These are phyloP conservation scores for Brachyptera putata DNA, from an alignment of 2,888 invertebrate species.

Conservation along the genomic window DNA sequence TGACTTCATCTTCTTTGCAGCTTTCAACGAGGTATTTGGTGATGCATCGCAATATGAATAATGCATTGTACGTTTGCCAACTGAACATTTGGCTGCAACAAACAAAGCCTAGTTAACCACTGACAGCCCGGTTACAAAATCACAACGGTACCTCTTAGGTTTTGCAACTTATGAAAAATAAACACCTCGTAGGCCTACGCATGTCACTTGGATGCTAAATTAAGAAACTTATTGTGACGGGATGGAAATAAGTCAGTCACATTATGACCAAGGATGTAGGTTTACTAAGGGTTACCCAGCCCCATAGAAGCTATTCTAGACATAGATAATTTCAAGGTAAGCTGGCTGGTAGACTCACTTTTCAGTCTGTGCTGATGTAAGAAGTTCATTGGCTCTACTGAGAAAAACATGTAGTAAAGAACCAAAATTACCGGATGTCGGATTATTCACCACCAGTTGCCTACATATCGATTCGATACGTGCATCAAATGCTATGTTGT, in stretches of 20 bases:
- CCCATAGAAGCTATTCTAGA: too few species aligned
- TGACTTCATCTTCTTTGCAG: conserved; percentile 81
- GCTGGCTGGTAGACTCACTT: too few species aligned
- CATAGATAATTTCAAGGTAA: too few species aligned
- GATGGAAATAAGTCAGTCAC: too few species aligned
- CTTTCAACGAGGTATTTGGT: conserved; percentile 88
- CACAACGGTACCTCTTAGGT: too few species aligned
- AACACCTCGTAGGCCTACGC: too few species aligned
- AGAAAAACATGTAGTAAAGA: conserved; percentile 83
- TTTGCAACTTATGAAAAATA: too few species aligned
- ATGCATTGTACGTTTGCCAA: conserved; percentile 92
- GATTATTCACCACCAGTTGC: conserved; percentile 77
- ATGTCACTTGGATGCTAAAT: too few species aligned
- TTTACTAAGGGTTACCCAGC: too few species aligned
- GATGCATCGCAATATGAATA: conserved; percentile 82
- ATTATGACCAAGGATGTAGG: too few species aligned
- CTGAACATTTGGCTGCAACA: conserved; percentile 66
- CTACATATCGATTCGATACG: conserved; percentile 69
- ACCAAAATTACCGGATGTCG: conserved; percentile 83
- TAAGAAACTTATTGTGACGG: too few species aligned
- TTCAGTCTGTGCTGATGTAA: conserved; percentile 81
- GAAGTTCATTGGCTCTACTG: conserved; percentile 72
- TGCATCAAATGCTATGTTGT: conserved; percentile 76
- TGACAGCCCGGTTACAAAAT: too few species aligned
- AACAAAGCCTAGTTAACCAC: conserved; percentile 23